Evolutionary conservation across 2,797 vertebrate species (phyloP).

Genomic region (Carduelis carduelis): DNA sequence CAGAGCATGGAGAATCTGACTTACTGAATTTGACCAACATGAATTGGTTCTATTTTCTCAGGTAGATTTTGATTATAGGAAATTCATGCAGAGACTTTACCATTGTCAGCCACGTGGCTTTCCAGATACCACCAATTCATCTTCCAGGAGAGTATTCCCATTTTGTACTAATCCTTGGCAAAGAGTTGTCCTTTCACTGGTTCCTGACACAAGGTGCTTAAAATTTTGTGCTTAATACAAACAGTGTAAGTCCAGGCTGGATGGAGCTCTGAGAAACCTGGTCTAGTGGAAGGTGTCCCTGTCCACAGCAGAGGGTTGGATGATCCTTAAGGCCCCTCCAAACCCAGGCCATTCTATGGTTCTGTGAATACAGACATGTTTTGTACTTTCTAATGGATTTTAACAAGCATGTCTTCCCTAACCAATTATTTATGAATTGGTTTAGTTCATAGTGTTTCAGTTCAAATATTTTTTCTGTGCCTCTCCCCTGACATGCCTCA

Average conservation of each 20-base stretch:
- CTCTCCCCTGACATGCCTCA: not conserved
- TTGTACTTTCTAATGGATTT: not conserved
- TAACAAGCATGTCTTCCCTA: not conserved
- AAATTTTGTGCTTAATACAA: not conserved
- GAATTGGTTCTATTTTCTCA: constrained; percentile 14
- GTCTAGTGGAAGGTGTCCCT: not conserved
- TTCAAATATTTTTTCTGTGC: not conserved
- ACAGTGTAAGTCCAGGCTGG: not conserved
- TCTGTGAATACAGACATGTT: not conserved
- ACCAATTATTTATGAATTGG: not conserved
- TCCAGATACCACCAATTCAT: not conserved
- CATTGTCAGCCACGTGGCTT: not conserved
- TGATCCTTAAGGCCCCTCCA: not conserved
- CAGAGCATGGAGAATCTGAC: not conserved
- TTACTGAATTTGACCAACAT: not conserved
- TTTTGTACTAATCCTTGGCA: not conserved
- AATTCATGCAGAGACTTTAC: not conserved
- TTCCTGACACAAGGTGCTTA: not conserved
- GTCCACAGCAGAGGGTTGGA: not conserved
- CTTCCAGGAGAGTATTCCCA: not conserved
- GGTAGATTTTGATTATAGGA: not conserved
- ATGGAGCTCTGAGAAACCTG: not conserved
- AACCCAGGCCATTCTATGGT: not conserved
- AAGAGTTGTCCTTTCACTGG: not conserved
- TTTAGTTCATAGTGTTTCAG: not conserved